Evolutionary conservation across 2,888 invertebrate genomes (phyloP), one percentile per base, ranked within the genome.

Genomic region (Petrolisthes cinctipes): DNA sequence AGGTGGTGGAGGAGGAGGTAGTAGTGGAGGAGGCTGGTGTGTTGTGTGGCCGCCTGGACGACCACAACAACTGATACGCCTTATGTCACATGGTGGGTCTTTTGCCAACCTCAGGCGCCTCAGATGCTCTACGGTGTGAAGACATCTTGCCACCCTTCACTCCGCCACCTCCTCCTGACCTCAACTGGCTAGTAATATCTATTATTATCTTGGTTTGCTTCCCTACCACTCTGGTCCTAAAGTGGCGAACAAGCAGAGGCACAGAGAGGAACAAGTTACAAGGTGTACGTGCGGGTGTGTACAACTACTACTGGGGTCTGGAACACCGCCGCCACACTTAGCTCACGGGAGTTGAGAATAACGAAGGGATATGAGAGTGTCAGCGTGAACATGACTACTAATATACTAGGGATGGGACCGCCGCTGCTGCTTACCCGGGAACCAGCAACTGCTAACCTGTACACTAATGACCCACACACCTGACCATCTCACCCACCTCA

Each of bases 1-100:
- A 11, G 56, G 73, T 5, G 81, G 76, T 56, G 78, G 83, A 20
- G 68, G 84, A 23, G 81, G 88, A 54, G 23, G 88, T 66, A 56
- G 80, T 76, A 61, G 83, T 66, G 78, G 83, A 53, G 53, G 88
- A 66, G 84, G 76, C 61, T 78, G 83, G 61, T 68, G 73, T 68
- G 83, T 53, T 78, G 54, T 86, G 86, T 23, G 79, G 54, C 66
- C 86, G 83, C 83, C 83, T 53, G 37, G 86, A 68, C 80, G 86
- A 56, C 86, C 86, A 86, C 53, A 86, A 66, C 71, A 83, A 66
- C n/a, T 56, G 83, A 51, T 80, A 83, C 71, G 86, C 86, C 86
- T 86, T 86, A 83, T 86, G 86, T 83, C 86, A 86, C 86, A 86
- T 86, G 79, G 79, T 83, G 17, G 71, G 53, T 17, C 51, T 66